Evolutionary conservation across 2,797 vertebrate genomes (phyloP), one percentile per base, ranked within the genome.

Genomic region (Emydoidea blandingii): DNA sequence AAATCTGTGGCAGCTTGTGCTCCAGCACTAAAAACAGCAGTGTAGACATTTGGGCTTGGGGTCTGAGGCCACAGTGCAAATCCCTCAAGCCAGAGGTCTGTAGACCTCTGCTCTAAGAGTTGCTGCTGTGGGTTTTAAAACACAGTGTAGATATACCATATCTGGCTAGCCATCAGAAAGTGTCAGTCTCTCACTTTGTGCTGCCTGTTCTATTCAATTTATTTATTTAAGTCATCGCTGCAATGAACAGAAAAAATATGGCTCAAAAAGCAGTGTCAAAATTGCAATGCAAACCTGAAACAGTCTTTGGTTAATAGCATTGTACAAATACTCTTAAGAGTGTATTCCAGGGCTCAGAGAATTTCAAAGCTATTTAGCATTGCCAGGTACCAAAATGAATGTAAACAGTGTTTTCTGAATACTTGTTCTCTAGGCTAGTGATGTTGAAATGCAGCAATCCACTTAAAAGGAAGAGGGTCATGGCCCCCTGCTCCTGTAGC

Each of bases 101-200:
- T 56, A 56, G 56, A 5, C 25, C 25, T 57, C 4, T 5, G 56
- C 25, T 57, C 56, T 57, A 11, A 57, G 56, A 29, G 25, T 57
- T 57, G 56, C 11, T 57, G 12, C 56, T 57, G 27, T 57, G 56
- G 27, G 27, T 57, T 57, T 29, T 57, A 57, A 57, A 57, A 54
- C 8, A 57, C 27, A 3, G 56, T 57, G 56, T 57, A 57, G 27
- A 14, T 57, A 12, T 29, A 57, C 27, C 56, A 85, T 92, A 37
- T 80, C 79, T 87, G 74, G n/a, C 81, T 44, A 49, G 59, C n/a
- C n/a, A 84, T 57, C 81, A 92, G 41, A 92, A 72, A 88, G 50
- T 88, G 59, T 88, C 76, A 92, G 52, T 29, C 56, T 80, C 85
- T 88, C 80, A 92, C 86, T 81, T 82, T 80, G 62, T 44, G n/a